Base-by-base conservation (phyloP, 2,797 vertebrate genomes). In the Corythornis leucogaster region DNA sequence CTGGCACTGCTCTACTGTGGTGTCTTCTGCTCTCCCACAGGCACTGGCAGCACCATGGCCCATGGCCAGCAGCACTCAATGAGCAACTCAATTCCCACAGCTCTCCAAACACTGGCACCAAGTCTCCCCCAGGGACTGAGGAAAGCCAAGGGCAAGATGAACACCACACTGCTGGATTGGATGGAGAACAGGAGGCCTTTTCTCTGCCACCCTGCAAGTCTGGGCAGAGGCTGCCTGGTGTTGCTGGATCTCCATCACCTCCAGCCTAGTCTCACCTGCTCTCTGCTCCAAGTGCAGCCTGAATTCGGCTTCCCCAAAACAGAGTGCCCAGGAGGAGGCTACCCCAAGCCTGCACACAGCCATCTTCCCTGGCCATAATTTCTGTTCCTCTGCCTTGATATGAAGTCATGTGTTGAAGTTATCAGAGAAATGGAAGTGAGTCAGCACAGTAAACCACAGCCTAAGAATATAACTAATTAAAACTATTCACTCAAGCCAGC, bases 351-450 rank as follows among this genome's bases (percentile, higher is more conserved):
- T 22, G 8, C 2, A 35, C 30, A 0, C 59, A 55, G 73, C 80
- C 85, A 48, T 30, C 74, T 76, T 22, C 67, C 63, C 66, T 31
- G 2, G 1, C 8, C 3, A 57, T 62, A 12, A 28, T n/a, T 57
- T 40, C 88, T 61, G 43, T 3, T 85, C 85, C 87, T 61, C 51
- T 87, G 91, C 78, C 85, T 64, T 28, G 43, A 59, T 75, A 64
- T 7, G 45, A 70, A 92, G 74, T 58, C 82, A 57, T 46, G 80
- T 50, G 86, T 35, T 73, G 55, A 22, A 87, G 81, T 43, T 82
- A 89, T 42, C 83, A 58, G 83, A 69, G 75, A 85, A 73, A 80
- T 86, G 88, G 92, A 94, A 96, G 84, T 93, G 93, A 97, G 92
- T 83, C 95, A 95, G 92, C 90, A 31, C 63, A 68, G 93, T 45